These are phyloP conservation scores for Tigriopus japonicus DNA, from an alignment of 1,140 invertebrate species.

Conservation along the genomic window DNA sequence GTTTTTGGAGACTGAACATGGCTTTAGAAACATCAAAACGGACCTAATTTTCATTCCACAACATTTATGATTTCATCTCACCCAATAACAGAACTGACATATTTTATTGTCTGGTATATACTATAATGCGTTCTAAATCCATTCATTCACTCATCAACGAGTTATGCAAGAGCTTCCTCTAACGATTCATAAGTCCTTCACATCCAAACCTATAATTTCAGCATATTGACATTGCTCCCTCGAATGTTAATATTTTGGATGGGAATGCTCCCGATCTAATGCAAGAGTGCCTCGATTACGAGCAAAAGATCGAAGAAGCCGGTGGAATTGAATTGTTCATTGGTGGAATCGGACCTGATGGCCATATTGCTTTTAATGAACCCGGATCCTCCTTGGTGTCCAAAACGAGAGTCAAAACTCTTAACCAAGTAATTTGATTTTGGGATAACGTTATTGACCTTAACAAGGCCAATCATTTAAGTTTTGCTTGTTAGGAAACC, in stretches of 20 bases:
- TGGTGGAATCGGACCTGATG: slow-evolving; percentile 87
- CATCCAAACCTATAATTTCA: slow-evolving; percentile 43
- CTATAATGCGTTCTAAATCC: too few relatives aligned
- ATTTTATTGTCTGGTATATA: too few relatives aligned
- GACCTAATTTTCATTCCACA: too few relatives aligned
- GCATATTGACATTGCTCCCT: slow-evolving; percentile 88
- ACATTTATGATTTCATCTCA: too few relatives aligned
- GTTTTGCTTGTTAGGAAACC: neutral
- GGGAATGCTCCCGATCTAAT: slow-evolving; percentile 77
- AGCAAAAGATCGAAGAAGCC: slow-evolving; percentile 61
- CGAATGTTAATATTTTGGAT: slow-evolving; percentile 82
- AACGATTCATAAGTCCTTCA: neutral
- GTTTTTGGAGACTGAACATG: too few relatives aligned
- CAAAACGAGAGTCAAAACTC: slow-evolving; percentile 82
- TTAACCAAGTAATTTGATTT: slow-evolving; percentile 52
- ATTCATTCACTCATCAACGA: too few relatives aligned
- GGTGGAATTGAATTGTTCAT: slow-evolving; percentile 67
- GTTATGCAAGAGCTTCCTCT: too few relatives aligned
- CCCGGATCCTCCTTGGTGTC: slow-evolving; percentile 67
- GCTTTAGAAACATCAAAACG: too few relatives aligned
- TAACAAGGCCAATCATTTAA: neutral
- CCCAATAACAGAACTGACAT: too few relatives aligned
- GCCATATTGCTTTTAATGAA: slow-evolving; percentile 98
- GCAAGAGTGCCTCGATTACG: slow-evolving; percentile 71
- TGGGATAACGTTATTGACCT: slow-evolving; percentile 30